Base-by-base conservation (phyloP, 2,113 vertebrate species). In the Lates calcarifer region DNA sequence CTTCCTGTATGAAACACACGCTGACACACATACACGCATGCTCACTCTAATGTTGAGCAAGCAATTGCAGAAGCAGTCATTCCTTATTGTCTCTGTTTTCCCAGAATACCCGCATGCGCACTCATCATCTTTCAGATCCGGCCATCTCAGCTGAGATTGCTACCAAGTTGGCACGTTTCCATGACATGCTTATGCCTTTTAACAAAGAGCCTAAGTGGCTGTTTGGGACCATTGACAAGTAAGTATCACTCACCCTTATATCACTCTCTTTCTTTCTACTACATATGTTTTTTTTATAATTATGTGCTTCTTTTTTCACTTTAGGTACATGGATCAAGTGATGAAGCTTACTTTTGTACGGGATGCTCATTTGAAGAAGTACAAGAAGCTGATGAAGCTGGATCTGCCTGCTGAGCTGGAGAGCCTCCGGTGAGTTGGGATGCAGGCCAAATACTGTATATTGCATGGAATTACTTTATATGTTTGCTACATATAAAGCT, bases 151-250 rank as follows among this genome's bases (percentile, higher is more conserved):
- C 90, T 24, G 96, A 97, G 93, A 96, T 99, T 0, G 97, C 97
- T 0, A 81, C 57, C 3, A 98, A 97, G 89, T 69, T 99, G 96
- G 96, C 97, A 1, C 94, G 74, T 14, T 98, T 98, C 92, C 98
- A 99, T 1, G 87, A 91, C n/a, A 99, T 99, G 97, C 89, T 89
- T 47, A 99, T 99, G 98, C 97, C 98, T 35, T 99, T 99, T 89
- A 98, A 97, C 90, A 99, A 99, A 89, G 95, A 98, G 87, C 97
- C 98, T 10, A 96, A 94, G 71, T 99, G 98, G 98, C 92, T 99
- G 0, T 98, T 99, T 33, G 94, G 92, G 87, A 98, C 95, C 87
- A 97, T 99, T 93, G 95, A 97, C 67, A 87, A 92, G 97, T 98
- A 75, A 80, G 71, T 2, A 61, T n/a, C n/a, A n/a, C n/a, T n/a